A percentile compares a stretch with the other conserved stretches of the same genome.
Conservation (phyloP, 2,888 invertebrate genomes). For the Rhamnusium bicolor region DNA sequence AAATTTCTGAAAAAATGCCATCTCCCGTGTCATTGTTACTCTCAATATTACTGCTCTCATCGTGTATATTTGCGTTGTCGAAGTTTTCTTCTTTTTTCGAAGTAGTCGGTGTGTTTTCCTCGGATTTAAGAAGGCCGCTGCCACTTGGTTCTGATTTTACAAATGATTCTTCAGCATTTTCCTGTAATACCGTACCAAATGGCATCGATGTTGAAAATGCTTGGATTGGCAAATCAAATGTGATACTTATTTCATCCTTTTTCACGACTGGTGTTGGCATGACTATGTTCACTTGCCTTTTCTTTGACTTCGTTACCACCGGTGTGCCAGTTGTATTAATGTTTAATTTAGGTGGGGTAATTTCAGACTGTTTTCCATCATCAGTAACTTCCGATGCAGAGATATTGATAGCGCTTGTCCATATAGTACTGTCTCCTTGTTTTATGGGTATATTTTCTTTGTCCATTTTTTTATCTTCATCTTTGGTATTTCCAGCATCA, state of each 20-base stretch:
- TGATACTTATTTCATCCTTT: too few species aligned
- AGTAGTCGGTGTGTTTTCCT: not conserved
- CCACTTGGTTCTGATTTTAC: not conserved
- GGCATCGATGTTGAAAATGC: not conserved
- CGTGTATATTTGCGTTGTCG: too few species aligned
- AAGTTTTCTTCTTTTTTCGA: not conserved
- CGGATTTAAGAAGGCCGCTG: not conserved
- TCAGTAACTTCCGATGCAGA: conserved; percentile 10
- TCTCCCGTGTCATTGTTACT: not conserved
- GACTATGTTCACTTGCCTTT: conserved; percentile 46
- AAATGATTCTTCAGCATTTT: not conserved
- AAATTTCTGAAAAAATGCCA: too few species aligned
- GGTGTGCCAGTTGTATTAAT: conserved; percentile 32
- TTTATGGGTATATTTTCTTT: conserved; percentile 5
- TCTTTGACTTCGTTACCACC: conserved; percentile 31
- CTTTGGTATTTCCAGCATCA: not conserved
- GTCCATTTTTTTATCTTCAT: conserved; percentile 2
- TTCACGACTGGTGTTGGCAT: conserved; percentile 45
- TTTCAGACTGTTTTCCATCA: not conserved
- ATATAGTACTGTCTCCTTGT: conserved; percentile 36
- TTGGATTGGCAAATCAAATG: not conserved
- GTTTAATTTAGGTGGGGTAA: not conserved
- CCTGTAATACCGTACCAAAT: not conserved
- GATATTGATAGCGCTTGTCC: conserved; percentile 44
- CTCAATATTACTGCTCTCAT: not conserved